Percentiles rank a stretch among this genome's conserved stretches.
Evolutionary conservation across 2,888 invertebrate genomes (phyloP).

Genomic region (Plebejus argus): DNA sequence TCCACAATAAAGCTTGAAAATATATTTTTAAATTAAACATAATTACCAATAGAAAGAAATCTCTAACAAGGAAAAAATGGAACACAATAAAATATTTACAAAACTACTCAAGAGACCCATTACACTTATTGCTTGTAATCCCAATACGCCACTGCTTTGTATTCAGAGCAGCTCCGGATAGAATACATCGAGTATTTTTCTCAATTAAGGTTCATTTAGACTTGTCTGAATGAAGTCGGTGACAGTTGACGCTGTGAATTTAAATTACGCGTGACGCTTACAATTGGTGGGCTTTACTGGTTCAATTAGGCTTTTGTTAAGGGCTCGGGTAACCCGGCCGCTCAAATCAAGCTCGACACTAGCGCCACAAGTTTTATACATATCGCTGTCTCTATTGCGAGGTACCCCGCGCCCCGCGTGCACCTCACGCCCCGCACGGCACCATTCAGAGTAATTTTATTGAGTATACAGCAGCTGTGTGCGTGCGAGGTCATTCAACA

Average conservation of each 20-base stretch:
- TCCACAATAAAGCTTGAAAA: too few relatives aligned
- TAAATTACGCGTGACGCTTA: neutral
- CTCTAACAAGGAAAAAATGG: neutral
- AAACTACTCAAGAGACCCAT: slow-evolving; percentile 6
- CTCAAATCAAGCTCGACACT: too few relatives aligned
- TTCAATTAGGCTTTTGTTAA: neutral
- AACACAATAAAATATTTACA: neutral
- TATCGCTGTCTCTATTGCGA: too few relatives aligned
- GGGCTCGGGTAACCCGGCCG: too few relatives aligned
- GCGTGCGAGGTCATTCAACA: too few relatives aligned
- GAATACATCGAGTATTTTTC: slow-evolving; percentile 10
- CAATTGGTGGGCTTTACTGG: neutral
- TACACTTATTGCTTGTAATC: slow-evolving; percentile 2
- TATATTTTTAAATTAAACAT: neutral
- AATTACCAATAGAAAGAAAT: neutral
- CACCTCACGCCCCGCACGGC: too few relatives aligned
- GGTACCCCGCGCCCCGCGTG: too few relatives aligned
- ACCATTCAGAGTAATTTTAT: too few relatives aligned
- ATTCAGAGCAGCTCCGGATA: neutral
- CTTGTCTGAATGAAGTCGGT: neutral
- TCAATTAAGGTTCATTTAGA: slow-evolving; percentile 15
- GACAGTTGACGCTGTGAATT: neutral
- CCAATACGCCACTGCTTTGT: slow-evolving; percentile 11
- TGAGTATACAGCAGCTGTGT: too few relatives aligned
- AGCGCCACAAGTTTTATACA: too few relatives aligned